Base-by-base conservation (phyloP, 1,140 invertebrate species). In the Zaprionus gabonicus region DNA sequence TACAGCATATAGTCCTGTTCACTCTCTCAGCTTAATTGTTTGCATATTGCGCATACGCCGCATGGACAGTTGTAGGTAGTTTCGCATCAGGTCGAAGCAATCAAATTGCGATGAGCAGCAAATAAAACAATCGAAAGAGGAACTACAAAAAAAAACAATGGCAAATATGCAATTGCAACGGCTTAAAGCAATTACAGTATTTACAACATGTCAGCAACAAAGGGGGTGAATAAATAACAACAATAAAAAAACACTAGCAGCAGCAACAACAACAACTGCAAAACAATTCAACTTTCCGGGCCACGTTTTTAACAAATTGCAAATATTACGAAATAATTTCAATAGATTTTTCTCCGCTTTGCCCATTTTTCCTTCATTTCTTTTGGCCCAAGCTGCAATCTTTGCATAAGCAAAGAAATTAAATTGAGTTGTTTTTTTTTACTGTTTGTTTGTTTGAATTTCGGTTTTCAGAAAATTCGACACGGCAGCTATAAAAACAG, bases 321-420 rank as follows among this genome's bases (percentile, higher is more conserved):
- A 84, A 88, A 84, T 90, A 81, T 88, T 88, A 88, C 71, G 77
- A 88, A 88, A 84, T 88, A 74, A 84, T 90, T 78, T 73, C 78
- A 58, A 70, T 82, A 68, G 64, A 67, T 79, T 80, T 80, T 71
- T 58, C 15, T 27, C 23, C 10, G 34, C 25, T 60, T 56, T 64
- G 4, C 23, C 20, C 13, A 27, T 27, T 15, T 53, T 31, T 51
- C 41, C 23, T 49, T 57, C 31, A 51, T 59, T 49, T 59, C 36
- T 15, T 36, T 31, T 60, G 66, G 17, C 31, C n/a, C 38, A 41
- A 49, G 17, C 36, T 67, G 55, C 44, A 64, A 66, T 71, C 49
- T 68, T 46, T 72, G 59, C 72, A 68, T 69, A 70, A 63, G 58
- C 53, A 59, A 79, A 58, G 53, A 76, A 84, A 83, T 80, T 84